Evolutionary conservation across 2,113 vertebrate species (phyloP), one percentile per base, ranked within the genome.

Genomic region (Triplophysa siluroides): DNA sequence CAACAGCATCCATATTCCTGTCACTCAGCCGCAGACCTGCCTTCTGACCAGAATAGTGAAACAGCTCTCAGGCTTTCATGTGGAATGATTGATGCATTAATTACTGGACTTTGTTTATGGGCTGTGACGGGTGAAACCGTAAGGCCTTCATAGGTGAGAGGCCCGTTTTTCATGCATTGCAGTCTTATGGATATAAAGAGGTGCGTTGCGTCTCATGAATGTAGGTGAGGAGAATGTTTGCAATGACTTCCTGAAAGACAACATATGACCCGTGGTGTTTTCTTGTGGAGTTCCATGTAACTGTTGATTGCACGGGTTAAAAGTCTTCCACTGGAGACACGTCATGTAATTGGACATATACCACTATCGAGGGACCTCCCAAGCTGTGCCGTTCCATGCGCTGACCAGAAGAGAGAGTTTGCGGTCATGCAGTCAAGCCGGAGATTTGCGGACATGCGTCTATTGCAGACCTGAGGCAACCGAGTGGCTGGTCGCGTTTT

Each of bases 321-420:
- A 86, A 47, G 76, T 62, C 88, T 77, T 87, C 85, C 85, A 88
- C 89, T 91, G 88, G 86, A 92, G 91, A 90, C 84, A 87, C 86
- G 89, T 92, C 87, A 90, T 89, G 88, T 80, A 85, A 88, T 86
- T 89, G 88, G 87, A 87, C 82, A 76, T 89, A 82, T 84, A 81
- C 86, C 87, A 79, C 85, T 88, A 87, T 81, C 85, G 45, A 2
- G 78, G 83, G 80, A 83, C 75, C 86, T 90, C 82, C 84, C 85
- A 86, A 76, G 78, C 84, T 62, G 75, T 81, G 47, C 66, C 84
- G 91, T 91, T 91, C 87, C 90, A 88, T 88, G 82, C 82, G 24
- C 77, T 81, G 84, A 84, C 81, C 70, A 85, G 19, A 69, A 84
- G 78, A 83, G 80, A 83, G 80, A 90, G 85, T 85, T 71, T 60